Evolutionary conservation across 1,140 invertebrate genomes (phyloP).

Genomic region (Megathymus violae): DNA sequence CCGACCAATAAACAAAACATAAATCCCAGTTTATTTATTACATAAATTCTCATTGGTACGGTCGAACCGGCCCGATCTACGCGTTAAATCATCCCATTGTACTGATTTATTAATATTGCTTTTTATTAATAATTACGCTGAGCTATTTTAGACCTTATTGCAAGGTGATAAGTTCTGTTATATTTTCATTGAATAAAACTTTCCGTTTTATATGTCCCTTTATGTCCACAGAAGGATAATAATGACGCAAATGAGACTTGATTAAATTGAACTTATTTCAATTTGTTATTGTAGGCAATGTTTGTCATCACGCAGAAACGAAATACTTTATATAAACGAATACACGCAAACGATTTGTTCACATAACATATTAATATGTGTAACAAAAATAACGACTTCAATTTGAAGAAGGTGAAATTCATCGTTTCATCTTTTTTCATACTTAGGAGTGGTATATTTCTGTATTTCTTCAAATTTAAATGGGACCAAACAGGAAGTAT

Average conservation of each 20-base stretch:
- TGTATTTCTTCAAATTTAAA: too few relatives aligned
- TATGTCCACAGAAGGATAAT: background rate
- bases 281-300: background rate
- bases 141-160: background rate
- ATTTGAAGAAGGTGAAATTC: too few relatives aligned
- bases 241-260: background rate
- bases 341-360: too few relatives aligned
- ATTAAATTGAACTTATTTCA: background rate
- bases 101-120: slow-evolving; percentile 24
- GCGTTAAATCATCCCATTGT: slow-evolving; percentile 25
- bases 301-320: background rate
- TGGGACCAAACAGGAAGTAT: too few relatives aligned
- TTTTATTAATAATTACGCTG: background rate
- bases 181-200: background rate
- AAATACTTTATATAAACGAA: too few relatives aligned
- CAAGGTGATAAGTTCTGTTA: background rate
- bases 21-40: slow-evolving; percentile 22
- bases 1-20: slow-evolving; percentile 19
- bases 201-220: background rate
- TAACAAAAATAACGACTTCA: too few relatives aligned
- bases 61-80: slow-evolving; percentile 12
- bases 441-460: too few relatives aligned
- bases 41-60: slow-evolving; percentile 16
- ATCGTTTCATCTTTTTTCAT: too few relatives aligned
- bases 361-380: too few relatives aligned